Percentiles rank a stretch among this genome's conserved stretches.
phyloP scores from a whole-genome alignment of 2,888 invertebrate species.

The Crossocerus cetratus region DNA sequence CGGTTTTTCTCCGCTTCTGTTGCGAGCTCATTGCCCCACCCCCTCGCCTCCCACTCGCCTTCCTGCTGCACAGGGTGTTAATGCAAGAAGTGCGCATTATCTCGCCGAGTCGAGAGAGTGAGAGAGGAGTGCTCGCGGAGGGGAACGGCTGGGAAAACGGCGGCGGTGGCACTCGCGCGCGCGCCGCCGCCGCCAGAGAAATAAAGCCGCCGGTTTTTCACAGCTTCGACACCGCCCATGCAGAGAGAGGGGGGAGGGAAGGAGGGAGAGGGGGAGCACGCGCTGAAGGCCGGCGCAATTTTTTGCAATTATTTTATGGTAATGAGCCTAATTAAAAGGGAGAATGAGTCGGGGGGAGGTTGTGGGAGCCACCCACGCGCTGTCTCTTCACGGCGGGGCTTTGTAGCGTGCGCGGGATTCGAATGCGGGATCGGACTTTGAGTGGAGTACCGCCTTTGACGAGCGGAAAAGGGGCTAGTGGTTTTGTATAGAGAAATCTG shows the following conservation, averaged over 20 bases:
- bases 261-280: conserved; percentile 6
- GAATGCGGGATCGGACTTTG: background rate
- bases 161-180: too few relatives aligned
- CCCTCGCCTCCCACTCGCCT: conserved; percentile 1
- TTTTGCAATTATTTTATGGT: conserved; percentile 56
- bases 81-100: conserved; percentile 45
- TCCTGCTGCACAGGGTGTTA: conserved; percentile 8
- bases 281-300: conserved; percentile 41
- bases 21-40: background rate
- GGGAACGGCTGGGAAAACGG: background rate
- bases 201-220: conserved; percentile 24
- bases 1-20: too few relatives aligned
- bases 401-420: background rate
- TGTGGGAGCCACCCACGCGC: conserved; percentile 29
- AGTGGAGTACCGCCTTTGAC: too few relatives aligned
- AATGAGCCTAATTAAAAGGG: conserved; percentile 56
- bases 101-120: conserved; percentile 34
- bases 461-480: too few relatives aligned
- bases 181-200: too few relatives aligned
- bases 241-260: conserved; percentile 9
- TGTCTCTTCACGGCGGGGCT: background rate
- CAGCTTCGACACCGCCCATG: conserved; percentile 17
- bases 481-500: too few relatives aligned
- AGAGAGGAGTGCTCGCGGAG: conserved; percentile 8
- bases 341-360: conserved; percentile 46